These are phyloP conservation scores for Hylaeus anthracinus DNA, from an alignment of 1,140 invertebrate genomes.

Conservation along the genomic window DNA sequence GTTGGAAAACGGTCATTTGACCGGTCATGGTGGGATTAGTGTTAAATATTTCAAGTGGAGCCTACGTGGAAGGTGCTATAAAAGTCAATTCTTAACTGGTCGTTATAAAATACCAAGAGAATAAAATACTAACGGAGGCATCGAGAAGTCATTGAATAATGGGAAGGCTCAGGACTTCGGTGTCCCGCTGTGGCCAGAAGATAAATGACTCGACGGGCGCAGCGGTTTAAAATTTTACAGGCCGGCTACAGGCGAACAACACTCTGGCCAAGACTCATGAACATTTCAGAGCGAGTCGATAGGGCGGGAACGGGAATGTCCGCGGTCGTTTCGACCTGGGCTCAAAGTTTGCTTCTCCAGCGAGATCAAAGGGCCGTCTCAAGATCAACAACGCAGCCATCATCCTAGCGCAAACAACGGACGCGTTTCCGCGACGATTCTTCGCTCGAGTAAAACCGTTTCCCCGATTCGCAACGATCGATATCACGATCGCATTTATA, in stretches of 20 bases:
- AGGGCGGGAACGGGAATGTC: constrained; percentile 45
- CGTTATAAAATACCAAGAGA: no score
- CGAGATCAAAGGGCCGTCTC: neutral
- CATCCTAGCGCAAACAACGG: neutral
- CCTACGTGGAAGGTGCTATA: no score
- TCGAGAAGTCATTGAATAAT: no score
- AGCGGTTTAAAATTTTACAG: constrained; percentile 55
- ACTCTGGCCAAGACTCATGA: constrained; percentile 32
- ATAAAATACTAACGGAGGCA: no score
- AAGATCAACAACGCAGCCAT: neutral
- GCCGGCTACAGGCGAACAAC: constrained; percentile 29
- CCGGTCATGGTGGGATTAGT: no score
- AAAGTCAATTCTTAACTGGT: no score
- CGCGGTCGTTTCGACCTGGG: neutral
- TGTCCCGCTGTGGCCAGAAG: neutral
- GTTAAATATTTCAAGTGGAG: no score
- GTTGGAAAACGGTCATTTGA: no score
- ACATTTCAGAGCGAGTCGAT: constrained; percentile 56
- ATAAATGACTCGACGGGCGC: neutral
- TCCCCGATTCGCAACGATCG: neutral
- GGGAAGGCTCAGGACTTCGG: constrained; percentile 22
- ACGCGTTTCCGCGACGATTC: neutral
- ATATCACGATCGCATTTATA: neutral
- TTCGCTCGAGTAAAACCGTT: neutral
- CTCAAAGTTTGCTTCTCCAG: neutral